Percentiles rank a stretch among this genome's conserved stretches.
Conservation (phyloP, 2,113 vertebrate species). For the Mustela nigripes region DNA sequence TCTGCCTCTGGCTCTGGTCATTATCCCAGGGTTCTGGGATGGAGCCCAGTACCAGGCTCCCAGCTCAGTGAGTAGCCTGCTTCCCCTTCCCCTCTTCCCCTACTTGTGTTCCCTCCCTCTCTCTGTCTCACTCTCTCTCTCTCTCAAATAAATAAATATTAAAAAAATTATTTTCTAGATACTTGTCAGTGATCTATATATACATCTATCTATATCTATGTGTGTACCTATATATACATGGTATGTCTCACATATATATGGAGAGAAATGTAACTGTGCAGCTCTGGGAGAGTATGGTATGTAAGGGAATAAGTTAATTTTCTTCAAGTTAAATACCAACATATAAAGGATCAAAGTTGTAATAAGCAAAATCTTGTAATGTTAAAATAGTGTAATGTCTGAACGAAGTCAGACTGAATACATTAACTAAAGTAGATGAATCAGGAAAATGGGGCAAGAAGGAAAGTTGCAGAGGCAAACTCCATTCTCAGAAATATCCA, state of each 20-base stretch:
- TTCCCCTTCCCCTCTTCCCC: too few relatives aligned
- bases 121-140: too few relatives aligned
- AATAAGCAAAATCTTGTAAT: background rate
- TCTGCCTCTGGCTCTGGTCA: too few relatives aligned
- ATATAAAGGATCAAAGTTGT: background rate
- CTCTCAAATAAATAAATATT: too few relatives aligned
- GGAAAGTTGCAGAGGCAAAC: background rate
- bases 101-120: too few relatives aligned
- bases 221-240: background rate
- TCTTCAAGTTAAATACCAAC: background rate
- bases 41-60: too few relatives aligned
- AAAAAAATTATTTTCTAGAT: constrained; percentile 44
- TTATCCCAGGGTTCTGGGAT: too few relatives aligned
- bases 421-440: background rate
- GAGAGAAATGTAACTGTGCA: background rate
- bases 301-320: background rate
- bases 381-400: background rate
- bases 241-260: background rate
- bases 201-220: background rate
- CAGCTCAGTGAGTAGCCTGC: too few relatives aligned
- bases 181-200: background rate
- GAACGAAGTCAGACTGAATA: background rate
- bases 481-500: background rate
- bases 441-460: background rate
- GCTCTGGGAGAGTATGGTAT: background rate